A percentile compares a stretch with the other conserved stretches of the same genome.
Conservation (phyloP, 2,888 invertebrate species). For the Beris morrisii region DNA sequence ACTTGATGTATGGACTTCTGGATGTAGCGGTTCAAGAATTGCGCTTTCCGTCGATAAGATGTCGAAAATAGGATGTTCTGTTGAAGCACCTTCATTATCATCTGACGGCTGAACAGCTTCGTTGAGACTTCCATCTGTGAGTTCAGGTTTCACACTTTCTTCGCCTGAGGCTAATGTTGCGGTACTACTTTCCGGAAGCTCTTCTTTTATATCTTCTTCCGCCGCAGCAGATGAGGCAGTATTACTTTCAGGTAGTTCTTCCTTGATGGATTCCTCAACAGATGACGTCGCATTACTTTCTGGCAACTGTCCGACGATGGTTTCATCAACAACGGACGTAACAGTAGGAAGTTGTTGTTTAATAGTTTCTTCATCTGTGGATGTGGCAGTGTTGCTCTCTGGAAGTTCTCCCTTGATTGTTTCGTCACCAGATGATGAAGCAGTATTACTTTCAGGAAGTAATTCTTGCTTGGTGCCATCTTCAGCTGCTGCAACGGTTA, state of each 20-base stretch:
- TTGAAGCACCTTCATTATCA: not conserved
- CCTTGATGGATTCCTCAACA: not conserved
- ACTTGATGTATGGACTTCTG: not conserved
- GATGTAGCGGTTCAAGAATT: not conserved
- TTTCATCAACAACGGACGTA: not conserved
- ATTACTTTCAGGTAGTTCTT: not conserved
- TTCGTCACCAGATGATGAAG: constrained; percentile 3
- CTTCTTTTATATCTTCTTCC: constrained; percentile 19
- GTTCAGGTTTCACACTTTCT: constrained; percentile 25
- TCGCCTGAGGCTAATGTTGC: not conserved
- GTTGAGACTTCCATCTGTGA: not conserved
- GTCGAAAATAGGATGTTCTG: not conserved
- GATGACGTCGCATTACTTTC: constrained; percentile 19
- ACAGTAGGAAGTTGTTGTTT: not conserved
- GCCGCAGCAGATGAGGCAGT: constrained; percentile 28
- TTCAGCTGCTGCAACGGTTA: not conserved
- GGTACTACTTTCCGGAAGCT: not conserved
- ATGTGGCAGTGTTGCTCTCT: constrained; percentile 34
- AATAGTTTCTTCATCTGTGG: not conserved
- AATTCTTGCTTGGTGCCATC: not conserved
- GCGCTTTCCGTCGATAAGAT: constrained; percentile 2
- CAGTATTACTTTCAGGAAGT: constrained; percentile 1
- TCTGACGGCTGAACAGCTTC: constrained; percentile 13
- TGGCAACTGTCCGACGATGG: constrained; percentile 17
- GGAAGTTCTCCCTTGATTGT: constrained; percentile 31